Percentiles rank a stretch among this genome's conserved stretches.
phyloP scores from a whole-genome alignment of 2,113 vertebrate species.

The Barbus barbus region DNA sequence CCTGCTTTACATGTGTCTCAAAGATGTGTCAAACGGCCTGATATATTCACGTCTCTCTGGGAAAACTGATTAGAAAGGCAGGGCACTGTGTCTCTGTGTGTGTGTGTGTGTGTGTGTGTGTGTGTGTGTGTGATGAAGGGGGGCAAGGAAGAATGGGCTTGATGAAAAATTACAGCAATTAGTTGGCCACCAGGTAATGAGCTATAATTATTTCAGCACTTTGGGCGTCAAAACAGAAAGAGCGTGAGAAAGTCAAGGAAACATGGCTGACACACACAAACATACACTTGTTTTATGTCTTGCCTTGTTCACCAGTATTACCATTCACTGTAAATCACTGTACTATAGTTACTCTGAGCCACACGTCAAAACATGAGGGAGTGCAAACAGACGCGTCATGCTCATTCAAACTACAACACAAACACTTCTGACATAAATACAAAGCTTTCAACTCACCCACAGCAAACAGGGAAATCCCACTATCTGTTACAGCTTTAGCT shows the following conservation, averaged over 20 bases:
- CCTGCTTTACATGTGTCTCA: conserved; percentile 30
- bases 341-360: neutral
- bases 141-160: conserved; percentile 57
- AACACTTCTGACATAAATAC: neutral
- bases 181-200: conserved; percentile 69
- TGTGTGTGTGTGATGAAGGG: conserved; percentile 59
- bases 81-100: conserved; percentile 28
- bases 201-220: conserved; percentile 74
- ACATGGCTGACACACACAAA: conserved; percentile 14
- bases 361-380: neutral
- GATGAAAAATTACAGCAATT: conserved; percentile 76
- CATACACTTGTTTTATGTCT: conserved; percentile 19
- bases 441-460: conserved; percentile 74
- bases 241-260: conserved; percentile 36
- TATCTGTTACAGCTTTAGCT: conserved; percentile 71
- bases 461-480: conserved; percentile 82
- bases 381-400: neutral
- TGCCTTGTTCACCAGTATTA: neutral
- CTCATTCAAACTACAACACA: neutral
- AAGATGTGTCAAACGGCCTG: conserved; percentile 33
- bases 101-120: conserved; percentile 49
- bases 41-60: conserved; percentile 48
- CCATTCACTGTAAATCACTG: neutral
- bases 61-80: conserved; percentile 50
- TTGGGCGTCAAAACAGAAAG: conserved; percentile 50